Base-by-base conservation (phyloP, 2,888 invertebrate genomes). In the Ecliptopera silaceata region DNA sequence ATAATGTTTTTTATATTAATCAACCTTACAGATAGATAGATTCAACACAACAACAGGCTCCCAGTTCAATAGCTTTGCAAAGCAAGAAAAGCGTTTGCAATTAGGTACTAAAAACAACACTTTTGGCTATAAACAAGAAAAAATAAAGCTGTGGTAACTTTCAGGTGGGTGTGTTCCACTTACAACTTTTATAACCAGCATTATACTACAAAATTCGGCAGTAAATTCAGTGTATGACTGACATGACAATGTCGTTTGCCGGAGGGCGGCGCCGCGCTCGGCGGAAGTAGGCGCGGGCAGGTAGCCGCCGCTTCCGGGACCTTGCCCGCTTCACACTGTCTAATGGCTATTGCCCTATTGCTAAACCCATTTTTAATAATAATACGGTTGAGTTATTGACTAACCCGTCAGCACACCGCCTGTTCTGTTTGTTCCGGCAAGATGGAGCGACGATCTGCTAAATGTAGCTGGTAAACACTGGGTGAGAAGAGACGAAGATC, bases 251-350 rank as follows among this genome's bases (percentile, higher is more conserved):
- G 49, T 58, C 31, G 53, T 58, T 56, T 45, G 45, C 36, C 49
- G 57, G 13, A 47, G 31, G 56, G 61, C 34, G 48, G 4, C 20
- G 69, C 61, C 31, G 59, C 52, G 59, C 52, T 55, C 51, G 56
- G 60, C 63, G 75, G 75, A 73, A 68, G 66, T 63, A 56, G 73
- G 74, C 46, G 69, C 66, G 69, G 74, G 64, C 59, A 46, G 63
- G 64, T 51, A 65, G 64, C 60, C 61, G 60, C 53, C 41, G 18
- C 68, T 68, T 71, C 74, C 72, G 70, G 61, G 39, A 44, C 54
- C 56, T 18, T 17, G 53, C 60, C 50, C 47, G 36, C 36, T 57
- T 54, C 53, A 56, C 47, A 31, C 58, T 50, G 38, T 34, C n/a
- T 56, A 56, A 61, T 46, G 46, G 55, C 55, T 58, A 59, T 48